Conservation (phyloP, 2,113 vertebrate genomes). For the Cacatua alba region DNA sequence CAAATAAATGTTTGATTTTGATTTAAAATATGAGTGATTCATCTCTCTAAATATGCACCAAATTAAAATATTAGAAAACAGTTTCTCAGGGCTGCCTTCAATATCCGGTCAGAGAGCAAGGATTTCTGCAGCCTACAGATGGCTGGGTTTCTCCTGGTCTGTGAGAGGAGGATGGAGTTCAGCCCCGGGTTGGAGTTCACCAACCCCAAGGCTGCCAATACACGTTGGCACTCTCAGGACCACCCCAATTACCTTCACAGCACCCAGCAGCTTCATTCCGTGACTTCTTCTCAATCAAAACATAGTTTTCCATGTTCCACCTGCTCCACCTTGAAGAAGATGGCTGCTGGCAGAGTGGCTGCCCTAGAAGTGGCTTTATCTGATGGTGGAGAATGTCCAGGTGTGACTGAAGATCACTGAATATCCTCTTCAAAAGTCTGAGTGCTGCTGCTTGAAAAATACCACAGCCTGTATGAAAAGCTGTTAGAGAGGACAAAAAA, state of each 20-base stretch:
- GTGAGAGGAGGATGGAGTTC: not conserved
- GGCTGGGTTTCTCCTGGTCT: not conserved
- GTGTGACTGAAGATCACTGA: not conserved
- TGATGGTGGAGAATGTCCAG: not conserved
- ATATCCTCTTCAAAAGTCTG: not conserved
- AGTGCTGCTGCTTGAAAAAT: not conserved
- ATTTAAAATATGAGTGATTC: not conserved
- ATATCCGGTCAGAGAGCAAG: not conserved
- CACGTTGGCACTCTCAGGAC: too few relatives aligned
- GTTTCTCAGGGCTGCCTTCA: not conserved
- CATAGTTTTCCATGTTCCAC: not conserved
- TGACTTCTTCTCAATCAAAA: not conserved
- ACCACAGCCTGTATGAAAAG: not conserved
- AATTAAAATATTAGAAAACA: not conserved
- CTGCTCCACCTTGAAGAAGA: not conserved
- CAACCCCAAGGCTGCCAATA: not conserved
- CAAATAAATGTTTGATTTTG: slow-evolving; percentile 3
- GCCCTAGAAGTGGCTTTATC: not conserved
- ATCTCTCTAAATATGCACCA: not conserved
- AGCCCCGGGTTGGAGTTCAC: not conserved
- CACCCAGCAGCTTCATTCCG: not conserved
- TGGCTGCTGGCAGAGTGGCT: accelerated
- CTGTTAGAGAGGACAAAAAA: not conserved
- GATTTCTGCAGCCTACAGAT: not conserved
- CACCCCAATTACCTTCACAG: not conserved